Percentiles rank a stretch among this genome's conserved stretches.
Evolutionary conservation across 2,888 invertebrate species (phyloP).

Genomic region (Agriopis leucophaearia): DNA sequence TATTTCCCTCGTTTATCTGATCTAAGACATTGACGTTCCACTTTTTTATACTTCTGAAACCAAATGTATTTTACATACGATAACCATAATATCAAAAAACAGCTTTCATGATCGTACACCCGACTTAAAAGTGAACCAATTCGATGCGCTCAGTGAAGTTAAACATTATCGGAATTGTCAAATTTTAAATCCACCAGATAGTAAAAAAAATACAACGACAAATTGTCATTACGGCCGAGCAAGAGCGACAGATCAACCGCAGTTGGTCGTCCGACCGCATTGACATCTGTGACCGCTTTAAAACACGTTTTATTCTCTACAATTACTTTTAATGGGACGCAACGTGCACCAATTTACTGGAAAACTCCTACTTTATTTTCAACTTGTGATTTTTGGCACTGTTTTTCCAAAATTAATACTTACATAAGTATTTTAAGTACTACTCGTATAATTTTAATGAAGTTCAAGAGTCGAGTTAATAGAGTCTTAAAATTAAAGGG

Average conservation of each 20-base stretch:
- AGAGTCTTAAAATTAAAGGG: too few relatives aligned
- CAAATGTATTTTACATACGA: too few relatives aligned
- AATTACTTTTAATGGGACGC: constrained; percentile 35
- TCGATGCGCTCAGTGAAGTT: constrained; percentile 9
- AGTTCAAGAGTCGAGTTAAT: too few relatives aligned
- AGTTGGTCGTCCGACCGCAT: constrained; percentile 23
- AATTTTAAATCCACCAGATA: constrained; percentile 18
- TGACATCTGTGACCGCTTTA: constrained; percentile 28
- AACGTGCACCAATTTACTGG: constrained; percentile 29
- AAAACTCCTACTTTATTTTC: constrained; percentile 14
- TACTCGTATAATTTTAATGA: background rate
- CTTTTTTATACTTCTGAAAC: background rate
- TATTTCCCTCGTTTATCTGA: too few relatives aligned
- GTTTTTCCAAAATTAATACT: too few relatives aligned
- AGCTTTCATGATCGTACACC: background rate
- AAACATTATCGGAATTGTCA: constrained; percentile 1
- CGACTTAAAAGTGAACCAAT: background rate
- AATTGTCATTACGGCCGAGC: constrained; percentile 24
- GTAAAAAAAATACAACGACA: constrained; percentile 5
- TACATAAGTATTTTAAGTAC: too few relatives aligned
- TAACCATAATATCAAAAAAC: background rate
- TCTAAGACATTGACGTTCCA: background rate
- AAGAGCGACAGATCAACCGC: constrained; percentile 23
- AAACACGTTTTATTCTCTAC: constrained; percentile 29
- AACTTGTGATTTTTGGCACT: too few relatives aligned